A percentile compares a stretch with the other conserved stretches of the same genome.
phyloP scores from a whole-genome alignment of 2,888 invertebrate genomes.

The Lissocephala sabroskyi region DNA sequence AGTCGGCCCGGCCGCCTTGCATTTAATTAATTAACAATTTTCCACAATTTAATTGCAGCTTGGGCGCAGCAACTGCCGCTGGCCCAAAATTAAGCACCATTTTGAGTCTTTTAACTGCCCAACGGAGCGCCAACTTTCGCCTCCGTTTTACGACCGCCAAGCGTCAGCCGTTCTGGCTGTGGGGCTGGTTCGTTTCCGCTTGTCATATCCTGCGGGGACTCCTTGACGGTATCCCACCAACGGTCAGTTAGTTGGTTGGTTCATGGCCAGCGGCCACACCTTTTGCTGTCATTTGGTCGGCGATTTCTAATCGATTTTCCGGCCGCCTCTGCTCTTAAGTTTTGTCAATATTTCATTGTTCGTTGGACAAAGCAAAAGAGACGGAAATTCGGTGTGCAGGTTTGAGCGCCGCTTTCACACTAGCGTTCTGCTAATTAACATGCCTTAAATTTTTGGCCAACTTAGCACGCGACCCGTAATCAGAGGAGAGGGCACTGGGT shows the following conservation, averaged over 20 bases:
- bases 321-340: constrained; percentile 21
- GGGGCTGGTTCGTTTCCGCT: too few relatives aligned
- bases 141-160: too few relatives aligned
- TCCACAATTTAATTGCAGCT: constrained; percentile 49
- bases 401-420: constrained; percentile 39
- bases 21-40: constrained; percentile 57
- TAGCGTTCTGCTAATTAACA: constrained; percentile 54
- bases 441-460: constrained; percentile 18
- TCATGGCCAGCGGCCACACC: constrained; percentile 52
- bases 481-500: constrained; percentile 14
- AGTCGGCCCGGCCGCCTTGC: constrained; percentile 23
- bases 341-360: constrained; percentile 47
- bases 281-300: constrained; percentile 58
- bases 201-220: constrained; percentile 38
- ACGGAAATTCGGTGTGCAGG: constrained; percentile 21
- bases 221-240: constrained; percentile 16
- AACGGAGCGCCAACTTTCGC: too few relatives aligned
- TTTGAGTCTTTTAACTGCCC: too few relatives aligned
- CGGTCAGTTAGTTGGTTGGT: too few relatives aligned
- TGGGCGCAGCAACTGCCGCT: constrained; percentile 27
- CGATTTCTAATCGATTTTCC: constrained; percentile 64
- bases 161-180: too few relatives aligned
- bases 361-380: too few relatives aligned
- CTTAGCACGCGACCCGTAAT: too few relatives aligned
- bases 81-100: background rate